Percentiles rank a stretch among this genome's conserved stretches.
These are phyloP conservation scores for Cavia porcellus DNA, from an alignment of 2,113 vertebrate species.

Conservation along the genomic window DNA sequence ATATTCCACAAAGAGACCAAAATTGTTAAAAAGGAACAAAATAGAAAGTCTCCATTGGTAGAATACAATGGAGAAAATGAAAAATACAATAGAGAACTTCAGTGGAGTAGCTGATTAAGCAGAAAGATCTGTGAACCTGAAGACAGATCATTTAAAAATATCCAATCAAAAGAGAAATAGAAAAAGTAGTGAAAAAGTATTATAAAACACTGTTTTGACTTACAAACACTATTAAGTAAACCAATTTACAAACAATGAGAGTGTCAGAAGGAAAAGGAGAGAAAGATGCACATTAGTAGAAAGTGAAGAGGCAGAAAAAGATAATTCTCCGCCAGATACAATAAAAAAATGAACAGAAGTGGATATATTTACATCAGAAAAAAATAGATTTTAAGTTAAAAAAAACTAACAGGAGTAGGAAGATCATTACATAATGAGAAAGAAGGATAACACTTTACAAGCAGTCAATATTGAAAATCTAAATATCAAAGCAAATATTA, in stretches of 20 bases:
- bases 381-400: neutral
- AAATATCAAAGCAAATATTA: conserved; percentile 2
- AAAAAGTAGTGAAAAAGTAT: neutral
- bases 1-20: neutral
- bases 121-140: neutral
- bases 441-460: neutral
- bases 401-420: neutral
- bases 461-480: neutral
- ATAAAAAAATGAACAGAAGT: neutral
- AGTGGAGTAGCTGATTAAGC: neutral
- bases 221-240: neutral
- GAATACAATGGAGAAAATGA: neutral
- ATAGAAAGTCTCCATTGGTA: neutral
- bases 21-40: neutral
- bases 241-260: neutral
- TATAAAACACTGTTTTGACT: neutral
- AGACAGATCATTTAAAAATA: neutral
- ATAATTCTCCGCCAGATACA: neutral
- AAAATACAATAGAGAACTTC: neutral
- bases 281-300: neutral
- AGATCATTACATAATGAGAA: neutral
- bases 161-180: neutral
- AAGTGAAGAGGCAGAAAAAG: neutral
- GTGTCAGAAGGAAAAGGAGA: neutral
- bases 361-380: neutral